These are phyloP conservation scores for Rhodophaea formosa DNA, from an alignment of 2,888 invertebrate genomes.

Conservation along the genomic window DNA sequence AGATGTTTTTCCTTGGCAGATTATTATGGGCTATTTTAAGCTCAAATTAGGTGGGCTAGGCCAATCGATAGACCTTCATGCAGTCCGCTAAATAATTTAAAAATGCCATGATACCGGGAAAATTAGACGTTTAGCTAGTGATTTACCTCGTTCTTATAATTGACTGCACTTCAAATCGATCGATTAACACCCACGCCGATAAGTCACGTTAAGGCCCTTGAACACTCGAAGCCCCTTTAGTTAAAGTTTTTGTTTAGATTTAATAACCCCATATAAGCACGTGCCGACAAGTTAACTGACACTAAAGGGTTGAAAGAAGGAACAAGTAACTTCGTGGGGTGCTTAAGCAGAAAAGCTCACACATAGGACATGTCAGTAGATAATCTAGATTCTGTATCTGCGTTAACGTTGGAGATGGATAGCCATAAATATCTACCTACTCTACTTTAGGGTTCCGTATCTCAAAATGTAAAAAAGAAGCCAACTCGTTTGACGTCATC, in stretches of 20 bases:
- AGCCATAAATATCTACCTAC: too few species aligned
- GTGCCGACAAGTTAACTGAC: not conserved
- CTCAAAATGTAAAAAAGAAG: too few species aligned
- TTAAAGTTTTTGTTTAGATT: not conserved
- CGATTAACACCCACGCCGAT: slow-evolving; percentile 20
- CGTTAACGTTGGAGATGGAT: too few species aligned
- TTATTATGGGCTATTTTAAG: too few species aligned
- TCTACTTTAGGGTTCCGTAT: too few species aligned
- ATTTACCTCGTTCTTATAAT: slow-evolving; percentile 12
- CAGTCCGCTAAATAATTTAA: slow-evolving; percentile 8
- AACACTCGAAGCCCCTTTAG: not conserved
- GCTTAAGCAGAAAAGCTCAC: too few species aligned
- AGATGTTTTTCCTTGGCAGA: too few species aligned
- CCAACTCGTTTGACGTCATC: too few species aligned
- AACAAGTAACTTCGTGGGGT: too few species aligned
- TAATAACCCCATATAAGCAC: not conserved
- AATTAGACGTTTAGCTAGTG: not conserved
- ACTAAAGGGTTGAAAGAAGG: too few species aligned
- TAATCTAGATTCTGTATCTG: too few species aligned
- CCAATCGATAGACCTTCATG: slow-evolving; percentile 10
- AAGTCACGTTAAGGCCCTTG: slow-evolving; percentile 21
- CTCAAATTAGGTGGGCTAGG: not conserved
- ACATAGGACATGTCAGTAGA: too few species aligned
- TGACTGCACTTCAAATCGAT: slow-evolving; percentile 17
- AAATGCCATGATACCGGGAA: not conserved